phyloP scores from a whole-genome alignment of 1,140 invertebrate genomes.

The Brachionus manjavacas region DNA sequence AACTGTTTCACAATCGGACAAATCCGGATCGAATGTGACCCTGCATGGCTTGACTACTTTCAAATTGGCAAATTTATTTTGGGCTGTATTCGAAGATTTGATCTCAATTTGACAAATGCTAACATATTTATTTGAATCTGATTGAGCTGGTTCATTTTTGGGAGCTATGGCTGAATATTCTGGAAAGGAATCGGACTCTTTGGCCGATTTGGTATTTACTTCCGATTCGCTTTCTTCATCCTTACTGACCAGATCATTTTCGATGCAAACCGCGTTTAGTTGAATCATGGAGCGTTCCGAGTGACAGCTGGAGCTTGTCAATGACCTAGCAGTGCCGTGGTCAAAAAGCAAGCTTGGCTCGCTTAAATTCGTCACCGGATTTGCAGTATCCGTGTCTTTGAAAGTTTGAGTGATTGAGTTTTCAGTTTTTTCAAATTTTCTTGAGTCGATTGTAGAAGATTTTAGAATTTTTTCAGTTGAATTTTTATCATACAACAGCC shows the following conservation, averaged over 20 bases:
- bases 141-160: neutral
- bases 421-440: neutral
- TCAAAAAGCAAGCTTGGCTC: neutral
- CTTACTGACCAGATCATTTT: neutral
- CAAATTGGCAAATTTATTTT: neutral
- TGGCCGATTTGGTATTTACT: too few relatives aligned
- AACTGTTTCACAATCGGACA: neutral
- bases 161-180: neutral
- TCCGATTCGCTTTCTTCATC: neutral
- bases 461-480: slow-evolving; percentile 15
- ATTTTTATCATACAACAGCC: slow-evolving; percentile 38
- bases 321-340: slow-evolving; percentile 7
- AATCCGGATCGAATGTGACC: neutral
- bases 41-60: slow-evolving; percentile 4
- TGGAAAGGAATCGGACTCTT: neutral
- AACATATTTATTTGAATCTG: neutral
- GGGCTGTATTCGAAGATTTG: neutral
- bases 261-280: slow-evolving; percentile 2
- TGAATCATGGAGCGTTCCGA: slow-evolving; percentile 39
- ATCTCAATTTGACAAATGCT: slow-evolving; percentile 29
- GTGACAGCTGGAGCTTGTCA: slow-evolving; percentile 31
- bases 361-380: neutral
- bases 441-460: neutral
- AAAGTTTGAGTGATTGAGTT: neutral
- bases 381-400: neutral